phyloP scores from a whole-genome alignment of 2,888 invertebrate genomes.

The Melanchra persicariae region DNA sequence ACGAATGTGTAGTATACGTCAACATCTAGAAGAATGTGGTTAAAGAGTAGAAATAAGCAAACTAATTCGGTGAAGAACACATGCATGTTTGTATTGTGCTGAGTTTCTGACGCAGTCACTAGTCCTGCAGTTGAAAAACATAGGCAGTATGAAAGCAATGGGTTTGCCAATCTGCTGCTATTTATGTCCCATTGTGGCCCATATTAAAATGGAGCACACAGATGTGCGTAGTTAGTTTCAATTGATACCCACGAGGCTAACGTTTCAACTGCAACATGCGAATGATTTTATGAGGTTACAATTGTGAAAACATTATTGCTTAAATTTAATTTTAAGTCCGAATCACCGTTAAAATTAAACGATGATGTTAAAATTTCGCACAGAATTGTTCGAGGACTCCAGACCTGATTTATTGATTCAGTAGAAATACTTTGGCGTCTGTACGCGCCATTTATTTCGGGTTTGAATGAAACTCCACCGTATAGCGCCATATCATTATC shows the following conservation, averaged over 20 bases:
- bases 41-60: background rate
- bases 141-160: constrained; percentile 27
- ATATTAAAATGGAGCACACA: constrained; percentile 61
- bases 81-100: background rate
- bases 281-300: constrained; percentile 60
- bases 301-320: constrained; percentile 30
- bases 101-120: constrained; percentile 3
- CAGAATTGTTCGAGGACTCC: background rate
- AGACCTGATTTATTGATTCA: constrained; percentile 47
- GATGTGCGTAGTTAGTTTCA: constrained; percentile 59
- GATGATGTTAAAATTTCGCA: constrained; percentile 5
- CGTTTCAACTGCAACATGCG: constrained; percentile 34
- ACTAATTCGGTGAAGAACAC: background rate
- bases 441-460: constrained; percentile 40
- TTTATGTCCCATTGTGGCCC: constrained; percentile 58
- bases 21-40: background rate
- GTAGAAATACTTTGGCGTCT: constrained; percentile 32
- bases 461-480: constrained; percentile 28
- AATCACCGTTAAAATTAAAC: constrained; percentile 24
- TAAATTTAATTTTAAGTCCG: constrained; percentile 19
- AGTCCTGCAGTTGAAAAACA: constrained; percentile 32
- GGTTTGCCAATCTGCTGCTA: constrained; percentile 47
- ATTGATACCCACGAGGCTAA: constrained; percentile 59
- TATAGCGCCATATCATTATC: constrained; percentile 31
- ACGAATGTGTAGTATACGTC: background rate